Conservation (phyloP, 1,140 invertebrate species). For the Danaus plexippus region DNA sequence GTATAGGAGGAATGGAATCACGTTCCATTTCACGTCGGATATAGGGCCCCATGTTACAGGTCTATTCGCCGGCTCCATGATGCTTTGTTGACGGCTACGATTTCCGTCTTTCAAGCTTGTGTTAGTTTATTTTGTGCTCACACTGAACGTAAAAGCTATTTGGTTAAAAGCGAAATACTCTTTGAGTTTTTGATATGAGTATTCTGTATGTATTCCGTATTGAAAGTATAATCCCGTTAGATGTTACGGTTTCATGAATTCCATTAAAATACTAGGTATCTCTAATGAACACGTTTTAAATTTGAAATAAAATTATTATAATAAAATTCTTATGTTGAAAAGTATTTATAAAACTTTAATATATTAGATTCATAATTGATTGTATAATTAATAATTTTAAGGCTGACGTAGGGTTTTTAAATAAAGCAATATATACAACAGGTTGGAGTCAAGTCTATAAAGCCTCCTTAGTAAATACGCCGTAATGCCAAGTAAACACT, state of each 20-base stretch:
- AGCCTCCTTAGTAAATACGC: constrained; percentile 31
- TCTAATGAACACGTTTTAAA: constrained; percentile 2
- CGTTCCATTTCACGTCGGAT: constrained; percentile 64
- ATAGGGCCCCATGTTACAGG: constrained; percentile 53
- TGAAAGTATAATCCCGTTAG: too few relatives aligned
- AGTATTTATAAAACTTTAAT: too few relatives aligned
- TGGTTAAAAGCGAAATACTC: constrained; percentile 17
- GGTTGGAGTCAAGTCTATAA: constrained; percentile 21
- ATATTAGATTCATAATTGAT: too few relatives aligned
- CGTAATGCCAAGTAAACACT: constrained; percentile 29
- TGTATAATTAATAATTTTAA: neutral
- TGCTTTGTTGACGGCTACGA: constrained; percentile 49
- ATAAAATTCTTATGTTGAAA: too few relatives aligned
- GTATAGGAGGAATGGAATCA: constrained; percentile 44
- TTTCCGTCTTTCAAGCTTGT: constrained; percentile 43
- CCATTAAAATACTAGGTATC: constrained; percentile 3
- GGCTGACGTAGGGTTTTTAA: neutral
- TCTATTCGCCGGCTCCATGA: constrained; percentile 49
- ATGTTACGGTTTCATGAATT: neutral
- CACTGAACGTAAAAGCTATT: constrained; percentile 24
- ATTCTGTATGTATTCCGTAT: too few relatives aligned
- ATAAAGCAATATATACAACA: constrained; percentile 4
- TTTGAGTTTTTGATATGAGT: constrained; percentile 5
- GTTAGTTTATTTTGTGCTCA: constrained; percentile 40
- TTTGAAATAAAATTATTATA: neutral